A percentile compares a stretch with the other conserved stretches of the same genome.
These are phyloP conservation scores for Cephalophus harveyi DNA, from an alignment of 2,113 vertebrate genomes.

Conservation along the genomic window DNA sequence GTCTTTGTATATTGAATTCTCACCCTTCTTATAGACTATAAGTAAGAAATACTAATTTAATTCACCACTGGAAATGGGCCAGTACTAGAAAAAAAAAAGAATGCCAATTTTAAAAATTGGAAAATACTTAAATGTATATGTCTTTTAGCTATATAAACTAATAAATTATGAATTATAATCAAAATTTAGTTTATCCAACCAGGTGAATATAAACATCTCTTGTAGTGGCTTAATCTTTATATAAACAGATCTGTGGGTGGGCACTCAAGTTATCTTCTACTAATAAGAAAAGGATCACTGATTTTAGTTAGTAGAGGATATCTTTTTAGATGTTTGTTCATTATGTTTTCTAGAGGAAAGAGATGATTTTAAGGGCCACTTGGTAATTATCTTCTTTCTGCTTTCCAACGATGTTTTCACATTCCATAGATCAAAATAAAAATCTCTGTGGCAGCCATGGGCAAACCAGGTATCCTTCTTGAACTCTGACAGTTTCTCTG, in stretches of 20 bases:
- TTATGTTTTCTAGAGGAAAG: background rate
- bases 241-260: background rate
- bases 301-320: background rate
- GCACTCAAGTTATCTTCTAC: background rate
- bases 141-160: constrained; percentile 17
- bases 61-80: background rate
- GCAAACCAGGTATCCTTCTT: background rate
- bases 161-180: constrained; percentile 37
- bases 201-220: constrained; percentile 22
- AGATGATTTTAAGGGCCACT: background rate
- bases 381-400: constrained; percentile 41
- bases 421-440: constrained; percentile 40
- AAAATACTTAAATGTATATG: background rate
- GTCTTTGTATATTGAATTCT: constrained; percentile 40
- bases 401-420: background rate
- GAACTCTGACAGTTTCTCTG: constrained; percentile 23
- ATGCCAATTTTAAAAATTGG: background rate
- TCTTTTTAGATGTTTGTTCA: background rate
- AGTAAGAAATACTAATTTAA: constrained; percentile 29
- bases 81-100: constrained; percentile 1
- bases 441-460: background rate
- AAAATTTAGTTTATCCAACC: constrained; percentile 26
- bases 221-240: constrained; percentile 6
- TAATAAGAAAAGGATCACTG: background rate
- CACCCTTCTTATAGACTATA: background rate